A percentile compares a stretch with the other conserved stretches of the same genome.
Conservation (phyloP, 2,888 invertebrate genomes). For the Ischnura elegans region DNA sequence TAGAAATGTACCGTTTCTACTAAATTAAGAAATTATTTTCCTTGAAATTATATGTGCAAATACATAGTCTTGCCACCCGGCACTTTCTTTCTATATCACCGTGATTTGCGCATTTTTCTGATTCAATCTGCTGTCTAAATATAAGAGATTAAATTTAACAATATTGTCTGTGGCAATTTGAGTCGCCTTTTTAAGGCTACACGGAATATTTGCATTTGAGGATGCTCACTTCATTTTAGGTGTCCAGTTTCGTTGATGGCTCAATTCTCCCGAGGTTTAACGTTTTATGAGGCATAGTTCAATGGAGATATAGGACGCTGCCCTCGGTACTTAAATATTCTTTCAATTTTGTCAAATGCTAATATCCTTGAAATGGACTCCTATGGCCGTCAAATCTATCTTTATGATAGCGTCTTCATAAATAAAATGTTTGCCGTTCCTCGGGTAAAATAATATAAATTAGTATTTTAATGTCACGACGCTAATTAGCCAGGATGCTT, state of each 20-base stretch:
- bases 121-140: too few relatives aligned
- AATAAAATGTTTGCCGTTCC: neutral
- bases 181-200: too few relatives aligned
- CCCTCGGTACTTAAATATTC: constrained; percentile 7
- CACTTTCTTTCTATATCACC: too few relatives aligned
- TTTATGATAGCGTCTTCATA: neutral
- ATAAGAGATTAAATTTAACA: too few relatives aligned
- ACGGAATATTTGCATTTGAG: too few relatives aligned
- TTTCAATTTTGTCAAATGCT: neutral
- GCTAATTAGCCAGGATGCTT: neutral
- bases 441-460: neutral
- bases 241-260: neutral
- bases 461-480: neutral
- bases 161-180: too few relatives aligned
- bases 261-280: neutral
- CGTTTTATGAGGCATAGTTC: neutral
- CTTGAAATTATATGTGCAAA: too few relatives aligned
- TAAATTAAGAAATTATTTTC: too few relatives aligned
- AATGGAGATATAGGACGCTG: neutral
- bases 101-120: too few relatives aligned
- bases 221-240: neutral
- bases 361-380: neutral
- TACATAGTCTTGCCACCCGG: too few relatives aligned
- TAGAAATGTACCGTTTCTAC: too few relatives aligned
- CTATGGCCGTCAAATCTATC: neutral